Base-by-base conservation (phyloP, 2,797 vertebrate species). In the Sphaeramia orbicularis region DNA sequence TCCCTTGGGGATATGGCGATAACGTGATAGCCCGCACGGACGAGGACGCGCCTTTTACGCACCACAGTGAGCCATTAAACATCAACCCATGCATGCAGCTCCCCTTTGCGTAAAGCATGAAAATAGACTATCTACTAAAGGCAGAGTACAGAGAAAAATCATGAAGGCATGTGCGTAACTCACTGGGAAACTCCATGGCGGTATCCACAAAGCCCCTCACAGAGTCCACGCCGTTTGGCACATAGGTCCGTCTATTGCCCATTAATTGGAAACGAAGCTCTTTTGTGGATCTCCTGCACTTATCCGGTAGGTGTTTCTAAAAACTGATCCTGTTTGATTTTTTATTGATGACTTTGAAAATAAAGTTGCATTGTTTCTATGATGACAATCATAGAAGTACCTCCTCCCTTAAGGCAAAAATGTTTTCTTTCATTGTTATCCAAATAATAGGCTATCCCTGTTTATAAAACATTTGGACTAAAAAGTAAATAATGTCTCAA, bases 221-320 rank as follows among this genome's bases (percentile, higher is more conserved):
- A 83, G 85, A 85, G 70, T 94, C 89, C 91, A 87, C 82, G 80
- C 81, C 67, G 74, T 90, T 89, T 86, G 85, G 80, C 85, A 88
- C 88, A 91, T 91, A 77, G 87, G 83, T 87, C 88, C 87, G 92
- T 91, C 92, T 93, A 90, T 92, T 87, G 91, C 70, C 84, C 84
- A 87, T 94, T 93, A 92, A 94, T 95, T 95, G 92, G 89, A 88
- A 90, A 91, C 89, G 74, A 89, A 88, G 92, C 90, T 89, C 92
- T 94, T 93, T 92, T 91, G 93, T 90, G 89, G 89, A 92, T 92
- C 89, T 92, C 76, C 85, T 88, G 74, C 88, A 94, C 92, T 94
- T 93, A 94, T 94, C 91, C 93, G 92, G 93, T 93, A 92, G 91
- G 91, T 94, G 89, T 91, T 92, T 90, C 92, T 93, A 74, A 82